Percentiles rank a stretch among this genome's conserved stretches.
Conservation (phyloP, 1,140 invertebrate genomes). For the Tetragonula clypearis region DNA sequence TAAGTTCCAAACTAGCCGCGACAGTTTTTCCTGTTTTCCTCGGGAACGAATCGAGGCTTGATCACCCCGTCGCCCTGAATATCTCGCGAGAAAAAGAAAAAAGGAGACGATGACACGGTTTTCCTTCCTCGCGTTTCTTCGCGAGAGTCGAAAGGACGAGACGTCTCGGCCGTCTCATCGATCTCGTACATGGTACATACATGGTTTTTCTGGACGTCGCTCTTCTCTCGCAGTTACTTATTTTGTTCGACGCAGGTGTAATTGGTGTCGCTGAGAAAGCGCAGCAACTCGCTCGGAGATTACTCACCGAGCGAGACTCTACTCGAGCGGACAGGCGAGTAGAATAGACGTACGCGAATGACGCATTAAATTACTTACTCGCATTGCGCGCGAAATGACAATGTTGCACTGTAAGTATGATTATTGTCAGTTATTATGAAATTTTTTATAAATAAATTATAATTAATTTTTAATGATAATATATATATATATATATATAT, state of each 20-base stretch:
- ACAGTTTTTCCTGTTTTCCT: constrained; percentile 25
- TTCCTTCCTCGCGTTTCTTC: background rate
- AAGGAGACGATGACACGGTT: constrained; percentile 9
- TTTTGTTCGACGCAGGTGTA: background rate
- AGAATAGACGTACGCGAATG: no score
- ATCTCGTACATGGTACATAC: background rate
- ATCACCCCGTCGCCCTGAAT: constrained; percentile 28
- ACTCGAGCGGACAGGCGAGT: background rate
- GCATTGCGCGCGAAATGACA: background rate
- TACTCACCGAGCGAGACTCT: background rate
- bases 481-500: no score
- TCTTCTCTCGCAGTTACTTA: background rate
- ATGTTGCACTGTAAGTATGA: no score
- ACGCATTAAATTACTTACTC: background rate
- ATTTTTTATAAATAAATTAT: no score
- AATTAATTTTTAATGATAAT: no score
- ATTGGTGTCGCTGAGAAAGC: background rate
- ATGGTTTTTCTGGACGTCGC: background rate
- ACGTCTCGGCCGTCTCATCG: background rate
- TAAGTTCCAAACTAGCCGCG: constrained; percentile 52
- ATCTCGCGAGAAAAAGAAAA: background rate
- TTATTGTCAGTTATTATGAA: no score
- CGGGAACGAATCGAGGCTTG: constrained; percentile 47
- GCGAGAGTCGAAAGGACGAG: background rate
- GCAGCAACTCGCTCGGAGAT: background rate